phyloP scores from a whole-genome alignment of 1,140 invertebrate genomes.

The Papilio polyxenes region DNA sequence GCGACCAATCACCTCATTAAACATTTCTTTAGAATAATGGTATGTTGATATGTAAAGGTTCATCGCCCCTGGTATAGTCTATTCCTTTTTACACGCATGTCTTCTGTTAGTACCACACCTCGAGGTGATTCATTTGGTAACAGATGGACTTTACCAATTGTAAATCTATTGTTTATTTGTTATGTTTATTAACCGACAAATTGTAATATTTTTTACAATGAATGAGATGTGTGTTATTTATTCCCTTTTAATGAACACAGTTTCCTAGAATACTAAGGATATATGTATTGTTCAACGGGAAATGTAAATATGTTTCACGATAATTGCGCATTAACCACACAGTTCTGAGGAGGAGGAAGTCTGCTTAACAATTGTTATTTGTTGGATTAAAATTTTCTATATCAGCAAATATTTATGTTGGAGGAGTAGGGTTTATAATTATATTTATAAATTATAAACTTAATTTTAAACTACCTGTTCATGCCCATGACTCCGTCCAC shows the following conservation, averaged over 20 bases:
- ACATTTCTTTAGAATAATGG: too few species aligned
- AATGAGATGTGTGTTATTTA: neutral
- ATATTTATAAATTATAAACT: too few species aligned
- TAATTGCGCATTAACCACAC: constrained; percentile 5
- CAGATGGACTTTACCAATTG: neutral
- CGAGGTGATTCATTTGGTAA: neutral
- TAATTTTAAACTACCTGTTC: too few species aligned
- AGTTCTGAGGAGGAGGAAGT: too few species aligned
- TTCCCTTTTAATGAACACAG: neutral
- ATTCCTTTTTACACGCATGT: too few species aligned
- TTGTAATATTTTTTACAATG: neutral
- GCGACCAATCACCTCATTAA: too few species aligned
- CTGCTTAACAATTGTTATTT: constrained; percentile 2
- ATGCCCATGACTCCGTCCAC: too few species aligned
- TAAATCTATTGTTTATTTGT: neutral
- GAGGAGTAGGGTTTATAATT: neutral
- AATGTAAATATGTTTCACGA: neutral
- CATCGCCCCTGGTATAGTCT: neutral
- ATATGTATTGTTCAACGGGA: neutral
- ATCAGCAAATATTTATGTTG: neutral
- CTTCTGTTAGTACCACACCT: too few species aligned
- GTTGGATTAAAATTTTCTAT: neutral
- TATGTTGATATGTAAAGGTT: too few species aligned
- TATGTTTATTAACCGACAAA: neutral
- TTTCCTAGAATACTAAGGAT: neutral